phyloP scores from a whole-genome alignment of 2,888 invertebrate species.

The Andrena camellia region DNA sequence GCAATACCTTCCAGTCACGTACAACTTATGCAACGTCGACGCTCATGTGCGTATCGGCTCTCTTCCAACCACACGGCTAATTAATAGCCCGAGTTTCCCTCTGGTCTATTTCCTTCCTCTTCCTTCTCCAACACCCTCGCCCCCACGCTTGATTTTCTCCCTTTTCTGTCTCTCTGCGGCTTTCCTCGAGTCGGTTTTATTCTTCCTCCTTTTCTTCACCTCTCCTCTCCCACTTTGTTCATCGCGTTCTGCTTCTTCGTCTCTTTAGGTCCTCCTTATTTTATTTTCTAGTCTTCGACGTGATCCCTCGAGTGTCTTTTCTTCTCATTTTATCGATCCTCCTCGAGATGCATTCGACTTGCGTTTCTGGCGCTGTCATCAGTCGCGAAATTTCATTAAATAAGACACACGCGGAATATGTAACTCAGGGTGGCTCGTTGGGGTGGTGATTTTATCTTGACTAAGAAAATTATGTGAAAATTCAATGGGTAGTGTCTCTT shows the following conservation, averaged over 20 bases:
- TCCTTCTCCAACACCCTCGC: constrained; percentile 9
- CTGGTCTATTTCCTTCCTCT: constrained; percentile 11
- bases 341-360: constrained; percentile 15
- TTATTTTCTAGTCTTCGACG: neutral
- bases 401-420: constrained; percentile 17
- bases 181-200: constrained; percentile 5
- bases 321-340: constrained; percentile 15
- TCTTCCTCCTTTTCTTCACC: neutral
- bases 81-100: constrained; percentile 44
- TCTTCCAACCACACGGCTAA: constrained; percentile 32
- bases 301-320: neutral
- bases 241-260: neutral
- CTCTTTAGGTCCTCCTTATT: neutral
- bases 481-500: constrained; percentile 1
- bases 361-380: neutral
- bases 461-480: constrained; percentile 16
- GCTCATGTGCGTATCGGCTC: constrained; percentile 35
- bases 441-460: constrained; percentile 12
- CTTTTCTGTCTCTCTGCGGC: neutral
- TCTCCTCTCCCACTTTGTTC: neutral
- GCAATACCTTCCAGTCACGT: constrained; percentile 48
- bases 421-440: constrained; percentile 35
- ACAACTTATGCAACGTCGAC: constrained; percentile 54
- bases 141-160: neutral
- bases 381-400: constrained; percentile 30